Evolutionary conservation across 2,797 vertebrate genomes (phyloP).

Genomic region (Tachyglossus aculeatus): DNA sequence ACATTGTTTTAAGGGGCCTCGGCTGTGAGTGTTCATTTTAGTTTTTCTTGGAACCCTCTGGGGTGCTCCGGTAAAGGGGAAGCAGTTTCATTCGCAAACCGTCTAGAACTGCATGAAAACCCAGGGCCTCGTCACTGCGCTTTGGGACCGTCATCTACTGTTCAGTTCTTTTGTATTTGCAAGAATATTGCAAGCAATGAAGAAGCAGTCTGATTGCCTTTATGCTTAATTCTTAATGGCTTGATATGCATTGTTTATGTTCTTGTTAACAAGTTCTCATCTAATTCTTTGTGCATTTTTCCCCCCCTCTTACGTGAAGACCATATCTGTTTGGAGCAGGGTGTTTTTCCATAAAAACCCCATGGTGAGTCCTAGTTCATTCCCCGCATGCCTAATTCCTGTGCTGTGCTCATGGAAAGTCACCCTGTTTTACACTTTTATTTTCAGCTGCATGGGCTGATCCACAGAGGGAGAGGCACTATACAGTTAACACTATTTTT

Average conservation of each 20-base stretch:
- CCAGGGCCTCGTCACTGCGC: neutral
- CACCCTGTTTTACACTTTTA: conserved; percentile 57
- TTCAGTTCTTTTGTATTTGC: neutral
- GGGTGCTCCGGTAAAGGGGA: conserved; percentile 45
- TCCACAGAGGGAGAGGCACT: conserved; percentile 62
- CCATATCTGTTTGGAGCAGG: conserved; percentile 99
- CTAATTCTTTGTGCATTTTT: conserved; percentile 88
- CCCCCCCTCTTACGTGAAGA: conserved; percentile 85
- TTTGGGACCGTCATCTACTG: conserved; percentile 3
- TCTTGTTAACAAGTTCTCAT: conserved; percentile 86
- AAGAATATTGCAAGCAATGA: conserved; percentile 30
- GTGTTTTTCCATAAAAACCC: conserved; percentile 99
- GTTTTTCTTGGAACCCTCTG: conserved; percentile 24
- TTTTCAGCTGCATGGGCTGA: conserved; percentile 70
- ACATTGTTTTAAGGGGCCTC: conserved; percentile 25
- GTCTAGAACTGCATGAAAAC: conserved; percentile 17
- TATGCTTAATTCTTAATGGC: conserved; percentile 45
- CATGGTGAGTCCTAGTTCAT: conserved; percentile 93
- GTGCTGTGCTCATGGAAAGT: conserved; percentile 69
- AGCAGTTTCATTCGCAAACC: conserved; percentile 45
- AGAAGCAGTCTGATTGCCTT: conserved; percentile 33
- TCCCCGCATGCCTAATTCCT: conserved; percentile 89
- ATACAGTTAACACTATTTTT: conserved; percentile 44
- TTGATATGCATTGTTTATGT: conserved; percentile 72
- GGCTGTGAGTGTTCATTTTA: conserved; percentile 16